phyloP scores from a whole-genome alignment of 1,140 invertebrate genomes.

The Drosophila saltans region DNA sequence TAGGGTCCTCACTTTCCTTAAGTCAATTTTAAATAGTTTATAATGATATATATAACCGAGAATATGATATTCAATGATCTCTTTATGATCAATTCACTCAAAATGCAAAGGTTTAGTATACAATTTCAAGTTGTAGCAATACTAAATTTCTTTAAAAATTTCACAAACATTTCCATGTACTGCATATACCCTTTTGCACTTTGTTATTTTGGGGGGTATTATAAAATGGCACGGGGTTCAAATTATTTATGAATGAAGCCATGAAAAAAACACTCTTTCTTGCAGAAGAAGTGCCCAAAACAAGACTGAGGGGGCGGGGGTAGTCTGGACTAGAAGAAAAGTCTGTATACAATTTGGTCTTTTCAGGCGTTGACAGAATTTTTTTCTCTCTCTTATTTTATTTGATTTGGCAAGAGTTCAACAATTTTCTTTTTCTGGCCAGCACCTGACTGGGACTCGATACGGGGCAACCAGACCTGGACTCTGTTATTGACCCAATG shows the following conservation, averaged over 20 bases:
- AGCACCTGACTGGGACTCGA: not conserved
- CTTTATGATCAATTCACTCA: not conserved
- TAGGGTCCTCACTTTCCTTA: too few species aligned
- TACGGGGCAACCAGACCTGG: not conserved
- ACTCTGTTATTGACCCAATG: conserved; percentile 67
- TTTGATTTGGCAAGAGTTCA: conserved; percentile 19
- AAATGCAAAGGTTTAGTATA: not conserved
- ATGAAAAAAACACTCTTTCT: not conserved
- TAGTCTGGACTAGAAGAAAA: not conserved
- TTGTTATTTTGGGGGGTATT: not conserved
- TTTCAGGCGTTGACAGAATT: conserved; percentile 9
- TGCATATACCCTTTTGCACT: not conserved
- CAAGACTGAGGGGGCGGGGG: not conserved
- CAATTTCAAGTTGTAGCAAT: too few species aligned
- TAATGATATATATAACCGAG: too few species aligned
- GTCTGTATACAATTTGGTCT: conserved; percentile 13
- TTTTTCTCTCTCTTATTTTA: conserved; percentile 3
- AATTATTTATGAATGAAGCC: conserved; percentile 13
- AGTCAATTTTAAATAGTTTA: too few species aligned
- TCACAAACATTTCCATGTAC: not conserved
- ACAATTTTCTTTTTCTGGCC: not conserved
- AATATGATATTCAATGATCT: too few species aligned
- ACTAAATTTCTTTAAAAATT: too few species aligned
- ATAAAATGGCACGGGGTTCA: conserved; percentile 7
- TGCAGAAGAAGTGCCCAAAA: not conserved